These are phyloP conservation scores for Cyanoderma ruficeps DNA, from an alignment of 2,113 vertebrate species.

Conservation along the genomic window DNA sequence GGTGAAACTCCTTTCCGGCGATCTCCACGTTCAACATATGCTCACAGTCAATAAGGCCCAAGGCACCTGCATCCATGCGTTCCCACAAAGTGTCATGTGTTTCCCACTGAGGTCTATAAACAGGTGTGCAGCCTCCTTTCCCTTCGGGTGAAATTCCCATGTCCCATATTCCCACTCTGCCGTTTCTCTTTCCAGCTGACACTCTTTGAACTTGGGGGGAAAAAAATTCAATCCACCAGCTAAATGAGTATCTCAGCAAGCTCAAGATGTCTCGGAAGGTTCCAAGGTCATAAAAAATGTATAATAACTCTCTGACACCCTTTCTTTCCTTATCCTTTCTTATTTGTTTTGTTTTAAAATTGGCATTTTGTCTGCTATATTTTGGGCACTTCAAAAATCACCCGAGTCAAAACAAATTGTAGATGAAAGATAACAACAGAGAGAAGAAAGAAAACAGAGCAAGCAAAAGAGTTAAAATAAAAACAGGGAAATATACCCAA, in stretches of 20 bases:
- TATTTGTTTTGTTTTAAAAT: constrained; percentile 46
- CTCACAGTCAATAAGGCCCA: background rate
- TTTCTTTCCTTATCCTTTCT: background rate
- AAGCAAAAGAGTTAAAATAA: constrained; percentile 17
- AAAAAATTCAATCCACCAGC: constrained; percentile 40
- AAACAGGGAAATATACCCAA: background rate
- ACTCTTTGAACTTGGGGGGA: background rate
- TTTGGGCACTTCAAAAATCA: constrained; percentile 25
- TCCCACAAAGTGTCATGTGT: background rate
- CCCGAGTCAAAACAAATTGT: background rate
- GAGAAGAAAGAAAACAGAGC: background rate
- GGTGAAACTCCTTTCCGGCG: fast-evolving
- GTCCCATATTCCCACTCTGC: constrained; percentile 27
- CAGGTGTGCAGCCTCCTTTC: background rate
- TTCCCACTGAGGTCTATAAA: background rate
- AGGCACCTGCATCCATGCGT: fast-evolving
- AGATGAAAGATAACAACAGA: background rate
- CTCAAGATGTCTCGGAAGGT: constrained; percentile 43
- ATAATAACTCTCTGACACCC: background rate
- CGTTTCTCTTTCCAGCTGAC: constrained; percentile 62
- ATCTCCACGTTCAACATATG: background rate
- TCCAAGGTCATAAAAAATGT: constrained; percentile 70
- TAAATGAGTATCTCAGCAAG: constrained; percentile 55
- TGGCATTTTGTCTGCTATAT: background rate
- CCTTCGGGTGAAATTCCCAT: background rate